phyloP scores from a whole-genome alignment of 1,140 invertebrate species.

The Portunus trituberculatus region DNA sequence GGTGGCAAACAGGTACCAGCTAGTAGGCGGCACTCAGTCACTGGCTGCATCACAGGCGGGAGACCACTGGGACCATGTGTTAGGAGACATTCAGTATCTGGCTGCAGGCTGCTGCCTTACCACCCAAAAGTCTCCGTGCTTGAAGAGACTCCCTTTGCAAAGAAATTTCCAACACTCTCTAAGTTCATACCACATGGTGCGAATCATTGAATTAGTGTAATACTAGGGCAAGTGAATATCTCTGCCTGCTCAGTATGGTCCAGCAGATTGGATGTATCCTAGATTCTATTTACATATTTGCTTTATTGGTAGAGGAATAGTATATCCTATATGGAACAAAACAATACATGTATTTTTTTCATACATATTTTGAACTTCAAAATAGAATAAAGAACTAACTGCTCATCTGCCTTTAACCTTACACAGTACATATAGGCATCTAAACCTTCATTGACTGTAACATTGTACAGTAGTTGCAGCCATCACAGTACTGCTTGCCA shows the following conservation, averaged over 20 bases:
- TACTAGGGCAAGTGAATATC: background rate
- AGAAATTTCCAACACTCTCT: background rate
- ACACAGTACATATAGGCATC: too few relatives aligned
- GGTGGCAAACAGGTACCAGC: background rate
- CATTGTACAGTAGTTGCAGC: too few relatives aligned
- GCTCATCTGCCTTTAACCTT: too few relatives aligned
- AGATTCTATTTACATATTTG: background rate
- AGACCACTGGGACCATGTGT: background rate
- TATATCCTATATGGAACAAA: background rate
- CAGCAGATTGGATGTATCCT: conserved; percentile 2
- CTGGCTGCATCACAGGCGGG: background rate
- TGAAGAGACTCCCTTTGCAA: conserved; percentile 1
- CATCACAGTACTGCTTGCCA: too few relatives aligned
- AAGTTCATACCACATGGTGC: conserved; percentile 18
- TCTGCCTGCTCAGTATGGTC: conserved; percentile 8
- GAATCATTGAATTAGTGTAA: background rate
- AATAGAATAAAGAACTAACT: background rate
- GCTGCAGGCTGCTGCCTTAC: conserved; percentile 6
- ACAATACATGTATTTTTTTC: background rate
- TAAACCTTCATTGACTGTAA: too few relatives aligned
- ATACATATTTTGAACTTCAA: background rate
- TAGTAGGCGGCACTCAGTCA: background rate
- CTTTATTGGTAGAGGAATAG: background rate
- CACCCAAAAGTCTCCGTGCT: background rate
- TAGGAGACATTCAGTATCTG: conserved; percentile 13